Conservation (phyloP, 1,140 invertebrate genomes). For the Dolichoris vasculosae region DNA sequence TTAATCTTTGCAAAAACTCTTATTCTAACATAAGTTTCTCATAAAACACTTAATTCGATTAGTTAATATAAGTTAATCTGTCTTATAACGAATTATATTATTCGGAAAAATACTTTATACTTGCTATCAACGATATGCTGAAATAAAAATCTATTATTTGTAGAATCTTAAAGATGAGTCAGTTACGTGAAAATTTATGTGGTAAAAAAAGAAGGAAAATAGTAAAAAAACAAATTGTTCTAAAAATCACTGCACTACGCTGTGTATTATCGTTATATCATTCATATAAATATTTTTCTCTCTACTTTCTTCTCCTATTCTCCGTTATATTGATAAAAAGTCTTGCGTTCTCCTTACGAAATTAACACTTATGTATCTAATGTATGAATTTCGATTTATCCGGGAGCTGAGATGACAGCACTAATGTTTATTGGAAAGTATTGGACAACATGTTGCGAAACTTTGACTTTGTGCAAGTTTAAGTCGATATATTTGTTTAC, state of each 20-base stretch:
- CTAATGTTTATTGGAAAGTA: slow-evolving; percentile 31
- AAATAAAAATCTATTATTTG: background rate
- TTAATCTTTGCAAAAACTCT: background rate
- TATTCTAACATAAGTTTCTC: background rate
- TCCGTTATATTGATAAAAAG: slow-evolving; percentile 30
- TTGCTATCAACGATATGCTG: background rate
- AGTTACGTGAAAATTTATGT: background rate
- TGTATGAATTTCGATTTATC: slow-evolving; percentile 46
- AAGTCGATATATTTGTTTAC: background rate
- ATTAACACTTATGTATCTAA: slow-evolving; percentile 40
- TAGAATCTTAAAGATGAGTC: background rate
- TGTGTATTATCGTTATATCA: background rate
- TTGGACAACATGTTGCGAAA: background rate
- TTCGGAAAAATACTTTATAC: background rate
- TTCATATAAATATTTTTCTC: background rate
- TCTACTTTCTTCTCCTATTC: background rate
- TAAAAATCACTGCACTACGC: slow-evolving; percentile 52
- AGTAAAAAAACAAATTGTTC: slow-evolving; percentile 40
- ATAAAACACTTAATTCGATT: background rate
- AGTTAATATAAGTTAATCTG: no score
- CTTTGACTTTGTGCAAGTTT: background rate
- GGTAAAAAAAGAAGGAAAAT: background rate
- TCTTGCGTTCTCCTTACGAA: slow-evolving; percentile 43
- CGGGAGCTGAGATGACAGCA: background rate
- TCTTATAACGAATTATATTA: background rate